Conservation (phyloP, 2,113 vertebrate genomes). For the Callorhinus ursinus region DNA sequence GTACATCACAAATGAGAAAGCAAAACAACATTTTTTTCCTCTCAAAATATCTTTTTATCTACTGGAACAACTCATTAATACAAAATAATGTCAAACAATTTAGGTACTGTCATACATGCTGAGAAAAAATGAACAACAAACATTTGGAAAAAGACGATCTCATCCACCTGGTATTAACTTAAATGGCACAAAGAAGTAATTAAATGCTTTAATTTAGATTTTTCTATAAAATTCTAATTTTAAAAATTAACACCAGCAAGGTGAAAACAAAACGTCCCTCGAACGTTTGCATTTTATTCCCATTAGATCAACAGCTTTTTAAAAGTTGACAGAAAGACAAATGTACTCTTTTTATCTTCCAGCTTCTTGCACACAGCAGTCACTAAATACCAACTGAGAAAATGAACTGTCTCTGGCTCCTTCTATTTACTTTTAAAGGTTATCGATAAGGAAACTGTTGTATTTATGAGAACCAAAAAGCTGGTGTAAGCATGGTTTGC, state of each 20-base stretch:
- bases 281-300: constrained; percentile 4
- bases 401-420: background rate
- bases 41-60: constrained; percentile 38
- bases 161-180: background rate
- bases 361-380: background rate
- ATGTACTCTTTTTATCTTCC: background rate
- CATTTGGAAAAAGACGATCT: constrained; percentile 38
- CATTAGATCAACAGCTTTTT: background rate
- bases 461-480: constrained; percentile 4
- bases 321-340: background rate
- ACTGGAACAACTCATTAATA: constrained; percentile 28
- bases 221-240: constrained; percentile 19
- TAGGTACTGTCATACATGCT: background rate
- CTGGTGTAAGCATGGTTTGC: background rate
- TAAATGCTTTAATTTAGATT: constrained; percentile 40
- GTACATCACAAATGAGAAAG: constrained; percentile 11
- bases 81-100: constrained; percentile 24
- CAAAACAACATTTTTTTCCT: background rate
- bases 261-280: background rate
- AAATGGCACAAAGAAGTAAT: background rate
- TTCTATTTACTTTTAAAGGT: constrained; percentile 6
- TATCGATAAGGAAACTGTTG: background rate
- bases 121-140: background rate
- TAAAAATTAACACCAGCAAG: constrained; percentile 44
- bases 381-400: constrained; percentile 7